These are phyloP conservation scores for Tachyglossus aculeatus DNA, from an alignment of 2,797 vertebrate species.

Conservation along the genomic window DNA sequence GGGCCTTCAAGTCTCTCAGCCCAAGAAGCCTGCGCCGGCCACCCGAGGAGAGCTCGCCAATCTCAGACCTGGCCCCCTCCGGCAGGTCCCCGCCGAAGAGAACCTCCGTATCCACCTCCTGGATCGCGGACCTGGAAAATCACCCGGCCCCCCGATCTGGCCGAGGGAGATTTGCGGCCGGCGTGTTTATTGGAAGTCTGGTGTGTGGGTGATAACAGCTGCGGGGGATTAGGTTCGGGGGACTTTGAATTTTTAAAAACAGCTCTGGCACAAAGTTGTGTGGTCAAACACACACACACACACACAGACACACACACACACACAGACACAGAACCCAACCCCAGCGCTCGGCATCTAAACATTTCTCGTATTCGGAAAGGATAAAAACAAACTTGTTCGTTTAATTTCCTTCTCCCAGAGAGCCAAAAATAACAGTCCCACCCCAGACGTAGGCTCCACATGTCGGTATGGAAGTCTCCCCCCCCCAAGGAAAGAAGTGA, in stretches of 20 bases:
- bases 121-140: neutral
- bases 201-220: slow-evolving; percentile 51
- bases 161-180: slow-evolving; percentile 10
- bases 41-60: accelerated
- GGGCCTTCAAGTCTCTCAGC: too few species aligned
- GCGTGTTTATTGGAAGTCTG: slow-evolving; percentile 17
- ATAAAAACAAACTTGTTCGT: slow-evolving; percentile 52
- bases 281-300: slow-evolving; percentile 27
- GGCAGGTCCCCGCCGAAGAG: neutral
- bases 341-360: slow-evolving; percentile 25
- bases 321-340: neutral
- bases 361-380: slow-evolving; percentile 41
- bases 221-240: slow-evolving; percentile 10
- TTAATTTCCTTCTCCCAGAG: slow-evolving; percentile 52
- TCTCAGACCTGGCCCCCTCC: neutral
- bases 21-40: neutral
- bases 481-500: slow-evolving; percentile 6
- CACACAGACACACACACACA: neutral
- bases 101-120: neutral
- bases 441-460: slow-evolving; percentile 38
- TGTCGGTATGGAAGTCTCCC: slow-evolving; percentile 32
- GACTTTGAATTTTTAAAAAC: slow-evolving; percentile 15
- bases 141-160: neutral
- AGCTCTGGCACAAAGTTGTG: slow-evolving; percentile 11
- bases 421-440: slow-evolving; percentile 61